A percentile compares a stretch with the other conserved stretches of the same genome.
phyloP scores from a whole-genome alignment of 2,797 vertebrate species.

The Linurgus olivaceus region DNA sequence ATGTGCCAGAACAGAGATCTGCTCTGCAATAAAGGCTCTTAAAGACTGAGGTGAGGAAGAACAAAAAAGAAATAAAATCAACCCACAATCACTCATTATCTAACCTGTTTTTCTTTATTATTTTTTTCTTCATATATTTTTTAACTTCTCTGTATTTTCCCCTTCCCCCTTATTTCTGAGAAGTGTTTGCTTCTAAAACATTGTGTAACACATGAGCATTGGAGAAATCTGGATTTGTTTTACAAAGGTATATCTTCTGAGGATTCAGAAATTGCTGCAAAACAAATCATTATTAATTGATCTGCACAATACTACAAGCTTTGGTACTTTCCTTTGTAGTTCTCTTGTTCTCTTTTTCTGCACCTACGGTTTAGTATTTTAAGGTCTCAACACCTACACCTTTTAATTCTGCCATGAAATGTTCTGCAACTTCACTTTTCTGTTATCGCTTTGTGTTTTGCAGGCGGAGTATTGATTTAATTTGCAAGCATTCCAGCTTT shows the following conservation, averaged over 20 bases:
- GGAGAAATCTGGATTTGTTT: conserved; percentile 5
- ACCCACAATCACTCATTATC: background rate
- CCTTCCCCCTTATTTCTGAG: background rate
- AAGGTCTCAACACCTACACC: conserved; percentile 65
- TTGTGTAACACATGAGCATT: background rate
- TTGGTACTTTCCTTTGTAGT: background rate
- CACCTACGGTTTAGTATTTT: conserved; percentile 59
- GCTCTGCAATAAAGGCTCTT: background rate
- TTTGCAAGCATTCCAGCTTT: conserved; percentile 49
- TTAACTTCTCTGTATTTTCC: background rate
- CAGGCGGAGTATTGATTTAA: conserved; percentile 67
- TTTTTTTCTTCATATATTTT: background rate
- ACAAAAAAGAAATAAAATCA: background rate
- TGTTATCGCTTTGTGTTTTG: conserved; percentile 54
- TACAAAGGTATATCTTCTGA: background rate
- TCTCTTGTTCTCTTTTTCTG: conserved; percentile 27
- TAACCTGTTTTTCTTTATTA: background rate
- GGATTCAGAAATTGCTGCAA: background rate
- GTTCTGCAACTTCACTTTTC: conserved; percentile 65
- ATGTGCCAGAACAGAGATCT: background rate
- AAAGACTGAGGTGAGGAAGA: background rate
- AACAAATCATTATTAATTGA: conserved; percentile 29
- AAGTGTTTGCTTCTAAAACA: background rate
- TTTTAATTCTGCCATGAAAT: conserved; percentile 65
- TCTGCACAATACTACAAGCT: background rate